A percentile compares a stretch with the other conserved stretches of the same genome.
Conservation (phyloP, 2,113 vertebrate species). For the Neotoma lepida region DNA sequence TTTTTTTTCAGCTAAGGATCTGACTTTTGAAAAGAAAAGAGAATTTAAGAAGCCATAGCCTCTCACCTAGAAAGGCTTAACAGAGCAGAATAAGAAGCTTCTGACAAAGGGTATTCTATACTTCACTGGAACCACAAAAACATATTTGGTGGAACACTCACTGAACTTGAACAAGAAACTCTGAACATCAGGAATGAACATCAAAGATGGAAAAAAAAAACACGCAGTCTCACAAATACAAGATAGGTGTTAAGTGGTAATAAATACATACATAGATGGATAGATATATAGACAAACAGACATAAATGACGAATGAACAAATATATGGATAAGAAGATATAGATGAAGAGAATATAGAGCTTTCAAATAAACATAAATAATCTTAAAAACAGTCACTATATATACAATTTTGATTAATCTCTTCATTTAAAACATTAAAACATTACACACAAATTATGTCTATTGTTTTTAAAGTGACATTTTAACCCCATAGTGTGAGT, state of each 20-base stretch:
- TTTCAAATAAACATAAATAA: not conserved
- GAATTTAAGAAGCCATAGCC: slow-evolving; percentile 10
- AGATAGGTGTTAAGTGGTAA: not conserved
- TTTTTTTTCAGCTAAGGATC: not conserved
- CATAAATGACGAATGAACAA: not conserved
- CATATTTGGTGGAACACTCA: not conserved
- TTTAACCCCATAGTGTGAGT: not conserved
- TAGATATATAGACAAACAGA: not conserved
- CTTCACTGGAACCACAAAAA: not conserved
- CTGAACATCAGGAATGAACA: not conserved
- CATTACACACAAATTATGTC: not conserved
- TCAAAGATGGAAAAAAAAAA: not conserved
- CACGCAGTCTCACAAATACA: too few relatives aligned
- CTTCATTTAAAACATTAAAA: not conserved
- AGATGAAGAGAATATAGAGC: not conserved
- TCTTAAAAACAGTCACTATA: not conserved
- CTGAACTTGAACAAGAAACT: not conserved
- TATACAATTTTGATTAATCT: not conserved
- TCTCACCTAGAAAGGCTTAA: slow-evolving; percentile 19
- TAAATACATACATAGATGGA: not conserved
- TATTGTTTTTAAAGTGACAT: not conserved
- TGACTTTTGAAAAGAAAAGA: slow-evolving; percentile 55
- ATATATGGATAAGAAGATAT: not conserved
- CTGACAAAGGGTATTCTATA: not conserved
- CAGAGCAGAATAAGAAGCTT: not conserved